Evolutionary conservation across 2,113 vertebrate species (phyloP).

Genomic region (Erpornis zantholeuca): DNA sequence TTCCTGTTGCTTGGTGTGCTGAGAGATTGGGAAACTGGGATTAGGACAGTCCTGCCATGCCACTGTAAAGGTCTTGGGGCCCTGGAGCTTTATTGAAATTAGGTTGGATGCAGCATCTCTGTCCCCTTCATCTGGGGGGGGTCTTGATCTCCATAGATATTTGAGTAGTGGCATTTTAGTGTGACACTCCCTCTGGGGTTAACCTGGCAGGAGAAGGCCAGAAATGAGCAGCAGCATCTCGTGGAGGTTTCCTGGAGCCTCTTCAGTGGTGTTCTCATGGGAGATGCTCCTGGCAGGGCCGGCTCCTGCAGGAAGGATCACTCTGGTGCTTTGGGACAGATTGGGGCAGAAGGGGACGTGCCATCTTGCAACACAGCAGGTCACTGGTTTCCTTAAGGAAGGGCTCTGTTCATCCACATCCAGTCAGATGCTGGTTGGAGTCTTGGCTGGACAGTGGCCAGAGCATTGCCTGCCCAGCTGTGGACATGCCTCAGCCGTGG

Average conservation of each 20-base stretch:
- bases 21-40: not conserved
- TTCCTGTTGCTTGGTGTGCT: not conserved
- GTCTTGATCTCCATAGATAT: rapidly evolving
- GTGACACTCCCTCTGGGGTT: not conserved
- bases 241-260: not conserved
- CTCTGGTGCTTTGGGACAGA: not conserved
- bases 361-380: not conserved
- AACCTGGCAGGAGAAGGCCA: not conserved
- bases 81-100: not conserved
- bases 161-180: not conserved
- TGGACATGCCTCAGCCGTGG: rapidly evolving
- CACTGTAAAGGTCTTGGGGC: not conserved
- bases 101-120: not conserved
- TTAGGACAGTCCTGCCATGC: not conserved
- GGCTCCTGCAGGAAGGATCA: not conserved
- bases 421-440: not conserved
- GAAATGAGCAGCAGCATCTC: not conserved
- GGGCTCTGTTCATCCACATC: not conserved
- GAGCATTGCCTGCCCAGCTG: rapidly evolving
- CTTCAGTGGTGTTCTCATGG: not conserved
- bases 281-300: not conserved
- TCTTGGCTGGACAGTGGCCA: not conserved
- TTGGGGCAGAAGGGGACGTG: not conserved
- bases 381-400: not conserved
- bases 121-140: not conserved